phyloP scores from a whole-genome alignment of 2,113 vertebrate genomes.

The Phylloscopus trochilus region DNA sequence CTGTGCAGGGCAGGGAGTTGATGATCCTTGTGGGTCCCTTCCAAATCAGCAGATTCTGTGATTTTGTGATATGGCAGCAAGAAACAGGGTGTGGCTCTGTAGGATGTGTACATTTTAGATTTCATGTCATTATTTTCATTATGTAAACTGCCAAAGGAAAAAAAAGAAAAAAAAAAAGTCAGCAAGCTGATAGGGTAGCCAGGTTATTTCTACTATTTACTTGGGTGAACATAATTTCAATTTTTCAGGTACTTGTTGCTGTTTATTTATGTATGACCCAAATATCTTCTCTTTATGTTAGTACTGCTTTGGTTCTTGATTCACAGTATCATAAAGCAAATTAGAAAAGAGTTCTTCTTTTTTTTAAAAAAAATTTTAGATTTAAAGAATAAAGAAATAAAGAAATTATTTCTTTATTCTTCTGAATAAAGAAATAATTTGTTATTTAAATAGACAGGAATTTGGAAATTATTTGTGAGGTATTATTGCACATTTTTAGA shows the following conservation, averaged over 20 bases:
- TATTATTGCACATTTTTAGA: neutral
- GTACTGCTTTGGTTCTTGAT: neutral
- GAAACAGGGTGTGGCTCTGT: neutral
- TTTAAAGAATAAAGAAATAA: too few relatives aligned
- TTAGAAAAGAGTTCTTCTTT: neutral
- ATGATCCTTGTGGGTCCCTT: neutral
- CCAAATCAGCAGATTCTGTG: neutral
- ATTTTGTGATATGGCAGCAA: neutral
- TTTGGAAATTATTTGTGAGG: neutral
- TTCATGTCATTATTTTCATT: neutral
- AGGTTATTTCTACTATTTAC: neutral
- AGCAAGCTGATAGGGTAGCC: neutral
- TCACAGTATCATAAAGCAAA: neutral
- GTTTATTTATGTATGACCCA: neutral
- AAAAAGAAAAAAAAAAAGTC: rapidly evolving
- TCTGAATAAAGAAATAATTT: neutral
- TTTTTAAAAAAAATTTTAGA: neutral
- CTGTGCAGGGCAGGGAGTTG: neutral
- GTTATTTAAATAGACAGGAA: neutral
- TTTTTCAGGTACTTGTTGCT: neutral
- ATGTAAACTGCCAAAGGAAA: neutral
- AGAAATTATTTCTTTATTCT: neutral
- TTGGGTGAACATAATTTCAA: neutral
- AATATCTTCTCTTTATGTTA: neutral
- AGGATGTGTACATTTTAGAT: neutral